These are phyloP conservation scores for Sphyrna mokarran DNA, from an alignment of 2,113 vertebrate species.

Conservation along the genomic window DNA sequence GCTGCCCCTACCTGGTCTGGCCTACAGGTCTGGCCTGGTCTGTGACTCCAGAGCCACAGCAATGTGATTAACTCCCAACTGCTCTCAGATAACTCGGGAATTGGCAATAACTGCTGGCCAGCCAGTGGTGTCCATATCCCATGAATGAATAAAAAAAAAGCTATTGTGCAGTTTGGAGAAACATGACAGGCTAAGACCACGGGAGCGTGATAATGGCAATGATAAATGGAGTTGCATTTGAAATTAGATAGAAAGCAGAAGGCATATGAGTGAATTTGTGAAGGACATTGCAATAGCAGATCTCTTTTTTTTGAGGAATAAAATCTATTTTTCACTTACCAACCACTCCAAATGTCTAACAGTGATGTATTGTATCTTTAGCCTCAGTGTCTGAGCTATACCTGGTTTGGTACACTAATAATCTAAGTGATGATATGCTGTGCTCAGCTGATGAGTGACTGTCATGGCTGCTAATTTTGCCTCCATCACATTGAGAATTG, in stretches of 20 bases:
- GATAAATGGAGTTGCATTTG: neutral
- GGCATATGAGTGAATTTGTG: neutral
- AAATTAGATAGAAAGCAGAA: neutral
- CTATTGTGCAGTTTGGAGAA: neutral
- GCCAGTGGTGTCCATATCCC: no score
- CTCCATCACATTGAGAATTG: neutral
- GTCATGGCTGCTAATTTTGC: neutral
- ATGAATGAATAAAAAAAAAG: neutral
- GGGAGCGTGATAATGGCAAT: neutral
- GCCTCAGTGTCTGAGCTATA: neutral
- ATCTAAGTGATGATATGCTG: neutral
- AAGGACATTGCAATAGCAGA: neutral
- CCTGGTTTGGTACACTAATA: neutral
- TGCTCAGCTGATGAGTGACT: neutral
- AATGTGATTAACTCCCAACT: no score
- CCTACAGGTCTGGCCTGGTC: no score
- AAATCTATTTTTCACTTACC: neutral
- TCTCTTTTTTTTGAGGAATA: neutral
- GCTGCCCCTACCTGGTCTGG: no score
- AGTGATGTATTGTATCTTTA: neutral
- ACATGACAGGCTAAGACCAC: neutral
- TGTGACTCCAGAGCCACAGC: no score
- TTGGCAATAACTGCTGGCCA: no score
- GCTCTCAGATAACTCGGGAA: no score
- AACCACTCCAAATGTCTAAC: neutral